Evolutionary conservation across 64 coral and sea anemone genomes (phyloP).

Genomic region (Acropora yongei): DNA sequence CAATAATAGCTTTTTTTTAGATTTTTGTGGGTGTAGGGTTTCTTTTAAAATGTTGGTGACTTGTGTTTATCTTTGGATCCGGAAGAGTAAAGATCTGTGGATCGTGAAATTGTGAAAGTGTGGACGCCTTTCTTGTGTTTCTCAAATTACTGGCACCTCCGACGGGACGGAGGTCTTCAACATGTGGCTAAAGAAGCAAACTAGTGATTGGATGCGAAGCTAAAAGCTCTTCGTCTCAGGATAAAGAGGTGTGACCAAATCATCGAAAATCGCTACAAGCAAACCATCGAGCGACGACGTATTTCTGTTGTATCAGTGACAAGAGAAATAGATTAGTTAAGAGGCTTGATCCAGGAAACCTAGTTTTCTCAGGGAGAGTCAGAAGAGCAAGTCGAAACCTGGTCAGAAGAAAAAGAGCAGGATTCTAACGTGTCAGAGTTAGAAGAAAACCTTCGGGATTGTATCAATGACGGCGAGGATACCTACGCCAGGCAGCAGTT

Average conservation of each 20-base stretch:
- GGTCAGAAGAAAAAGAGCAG: conserved; percentile 3
- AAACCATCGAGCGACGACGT: not conserved
- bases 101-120: not conserved
- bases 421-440: conserved; percentile 31
- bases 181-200: conserved; percentile 17
- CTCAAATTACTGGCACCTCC: conserved; percentile 19
- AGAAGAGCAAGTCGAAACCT: not conserved
- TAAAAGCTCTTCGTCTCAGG: not conserved
- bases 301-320: not conserved
- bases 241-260: not conserved
- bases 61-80: not conserved
- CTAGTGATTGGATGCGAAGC: not conserved
- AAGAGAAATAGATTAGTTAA: not conserved
- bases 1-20: not conserved
- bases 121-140: conserved; percentile 24
- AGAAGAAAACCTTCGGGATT: not conserved
- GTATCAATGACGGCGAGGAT: not conserved
- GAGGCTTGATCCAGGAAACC: no score
- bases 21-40: not conserved
- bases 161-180: conserved; percentile 10
- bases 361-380: conserved; percentile 8
- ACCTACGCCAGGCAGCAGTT: conserved; percentile 54
- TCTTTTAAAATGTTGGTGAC: not conserved
- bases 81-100: not conserved
- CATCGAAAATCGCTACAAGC: not conserved